A percentile compares a stretch with the other conserved stretches of the same genome.
Evolutionary conservation across 2,113 vertebrate species (phyloP).

Genomic region (Callaeas wilsoni): DNA sequence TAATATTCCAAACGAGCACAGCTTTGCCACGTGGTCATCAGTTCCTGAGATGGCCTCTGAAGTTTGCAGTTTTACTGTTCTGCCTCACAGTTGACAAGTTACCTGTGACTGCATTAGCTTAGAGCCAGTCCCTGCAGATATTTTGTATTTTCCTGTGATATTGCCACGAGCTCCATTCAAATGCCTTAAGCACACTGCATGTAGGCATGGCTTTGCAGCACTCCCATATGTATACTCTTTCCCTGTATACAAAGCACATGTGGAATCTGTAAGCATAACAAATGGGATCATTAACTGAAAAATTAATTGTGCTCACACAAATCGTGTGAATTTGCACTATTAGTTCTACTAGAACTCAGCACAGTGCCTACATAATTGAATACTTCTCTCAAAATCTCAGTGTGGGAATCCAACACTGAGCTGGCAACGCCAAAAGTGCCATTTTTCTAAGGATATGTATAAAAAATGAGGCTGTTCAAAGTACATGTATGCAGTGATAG

Average conservation of each 20-base stretch:
- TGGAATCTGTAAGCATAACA: slow-evolving; percentile 14
- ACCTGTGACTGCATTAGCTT: neutral
- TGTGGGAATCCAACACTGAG: neutral
- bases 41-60: neutral
- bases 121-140: neutral
- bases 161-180: neutral
- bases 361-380: neutral
- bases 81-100: neutral
- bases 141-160: neutral
- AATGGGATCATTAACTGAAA: slow-evolving; percentile 22
- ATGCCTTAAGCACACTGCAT: neutral
- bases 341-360: neutral
- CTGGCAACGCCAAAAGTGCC: neutral
- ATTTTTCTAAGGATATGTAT: neutral
- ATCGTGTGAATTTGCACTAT: neutral
- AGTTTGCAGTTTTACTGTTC: neutral
- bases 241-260: slow-evolving; percentile 4
- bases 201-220: neutral
- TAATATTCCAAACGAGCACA: neutral
- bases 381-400: neutral
- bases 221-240: neutral
- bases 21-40: neutral
- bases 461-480: neutral
- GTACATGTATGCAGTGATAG: neutral
- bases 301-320: slow-evolving; percentile 32